Evolutionary conservation across 2,888 invertebrate species (phyloP), one percentile per base, ranked within the genome.

Genomic region (Macropis europaea): DNA sequence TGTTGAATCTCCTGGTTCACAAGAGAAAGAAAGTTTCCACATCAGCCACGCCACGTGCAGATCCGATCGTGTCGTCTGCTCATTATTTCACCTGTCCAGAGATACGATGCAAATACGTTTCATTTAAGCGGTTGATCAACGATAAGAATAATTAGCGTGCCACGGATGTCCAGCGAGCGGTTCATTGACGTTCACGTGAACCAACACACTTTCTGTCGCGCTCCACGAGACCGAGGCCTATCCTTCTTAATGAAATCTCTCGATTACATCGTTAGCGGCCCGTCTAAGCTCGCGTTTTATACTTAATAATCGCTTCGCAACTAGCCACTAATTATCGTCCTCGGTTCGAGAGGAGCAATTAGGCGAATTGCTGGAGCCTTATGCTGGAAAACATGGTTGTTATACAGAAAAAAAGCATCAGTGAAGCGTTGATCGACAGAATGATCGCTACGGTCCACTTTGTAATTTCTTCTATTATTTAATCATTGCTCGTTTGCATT

Each of bases 391-490:
- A 59, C 52, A 43, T 7, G 38, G 45, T n/a, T 30, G n/a, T 2
- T 28, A 6, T 1, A 22, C 9, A 3, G n/a, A 17, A 34, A 36
- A 56, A 45, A 63, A 54, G n/a, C n/a, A n/a, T n/a, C 32, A 47
- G 17, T 30, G 19, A 48, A 19, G 61, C 42, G 45, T 45, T 77
- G 73, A 77, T 77, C 59, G 77, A 59, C 69, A 57, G 50, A 38
- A 34, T 50, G 62, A 71, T 78, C 74, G 71, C 34, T 13, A 36
- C 52, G 40, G 38, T 19, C 15, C 34, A 52, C 57, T 70, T 74
- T 67, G 68, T 59, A 53, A 61, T 52, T 72, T 60, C 59, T 64
- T 63, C 50, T 50, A 66, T 77, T 77, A 76, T 66, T 77, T 69
- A 69, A 69, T 76, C 66, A 40, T 30, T 38, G 32, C 68, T 68